These are phyloP conservation scores for Umimayanthus chanpuru DNA, from an alignment of 92 coral and sea anemone species.

Conservation along the genomic window DNA sequence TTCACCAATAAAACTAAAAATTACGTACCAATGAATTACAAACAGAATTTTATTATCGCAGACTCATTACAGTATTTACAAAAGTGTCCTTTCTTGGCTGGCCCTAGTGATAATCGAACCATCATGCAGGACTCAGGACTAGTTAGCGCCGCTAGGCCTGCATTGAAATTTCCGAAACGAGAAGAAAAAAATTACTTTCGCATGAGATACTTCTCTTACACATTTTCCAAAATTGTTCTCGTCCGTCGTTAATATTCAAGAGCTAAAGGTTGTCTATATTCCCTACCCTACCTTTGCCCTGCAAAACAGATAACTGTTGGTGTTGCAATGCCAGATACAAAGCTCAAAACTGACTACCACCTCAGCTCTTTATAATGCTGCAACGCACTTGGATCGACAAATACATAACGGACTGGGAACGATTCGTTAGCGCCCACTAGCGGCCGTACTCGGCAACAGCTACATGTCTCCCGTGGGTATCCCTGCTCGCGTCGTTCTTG, in stretches of 20 bases:
- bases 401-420: constrained; percentile 6
- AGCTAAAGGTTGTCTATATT: neutral
- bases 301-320: neutral
- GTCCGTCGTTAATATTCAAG: neutral
- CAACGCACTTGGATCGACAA: constrained; percentile 33
- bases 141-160: neutral
- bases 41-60: neutral
- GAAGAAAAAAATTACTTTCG: neutral
- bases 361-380: constrained; percentile 50
- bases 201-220: neutral
- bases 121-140: neutral
- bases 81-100: neutral
- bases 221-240: neutral
- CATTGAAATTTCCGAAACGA: neutral
- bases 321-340: neutral
- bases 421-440: constrained; percentile 20
- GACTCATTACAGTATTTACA: too few species aligned
- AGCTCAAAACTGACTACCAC: constrained; percentile 35
- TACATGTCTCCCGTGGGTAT: constrained; percentile 39
- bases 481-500: constrained; percentile 19
- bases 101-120: neutral
- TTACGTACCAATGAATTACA: too few species aligned
- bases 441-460: constrained; percentile 41
- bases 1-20: neutral
- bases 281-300: neutral